Percentiles rank a stretch among this genome's conserved stretches.
phyloP scores from a whole-genome alignment of 2,888 invertebrate species.

The Xestia xanthographa region DNA sequence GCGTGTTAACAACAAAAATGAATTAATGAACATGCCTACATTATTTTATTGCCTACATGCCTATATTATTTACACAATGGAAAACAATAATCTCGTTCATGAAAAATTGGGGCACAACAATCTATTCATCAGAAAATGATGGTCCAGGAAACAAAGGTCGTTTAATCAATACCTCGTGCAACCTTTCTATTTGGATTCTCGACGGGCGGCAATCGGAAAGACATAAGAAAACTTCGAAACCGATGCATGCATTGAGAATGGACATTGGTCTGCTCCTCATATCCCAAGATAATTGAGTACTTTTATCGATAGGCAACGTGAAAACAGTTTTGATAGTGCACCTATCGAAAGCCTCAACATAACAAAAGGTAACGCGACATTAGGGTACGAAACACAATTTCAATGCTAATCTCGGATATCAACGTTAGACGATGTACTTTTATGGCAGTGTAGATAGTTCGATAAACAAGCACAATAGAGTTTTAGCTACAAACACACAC shows the following conservation, averaged over 20 bases:
- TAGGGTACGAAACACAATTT: conserved; percentile 6
- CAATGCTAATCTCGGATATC: conserved; percentile 19
- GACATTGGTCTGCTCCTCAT: background rate
- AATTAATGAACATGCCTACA: background rate
- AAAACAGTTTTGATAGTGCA: background rate
- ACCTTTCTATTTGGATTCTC: conserved; percentile 7
- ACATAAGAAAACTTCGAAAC: conserved; percentile 18
- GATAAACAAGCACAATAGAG: conserved; percentile 10
- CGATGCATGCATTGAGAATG: conserved; percentile 13
- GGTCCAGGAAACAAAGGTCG: conserved; percentile 35
- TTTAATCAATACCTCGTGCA: conserved; percentile 43
- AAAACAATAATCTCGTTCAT: conserved; percentile 25
- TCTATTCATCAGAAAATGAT: conserved; percentile 32
- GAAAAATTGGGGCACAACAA: conserved; percentile 21
- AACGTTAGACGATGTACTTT: conserved; percentile 2
- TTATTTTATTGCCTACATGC: no score
- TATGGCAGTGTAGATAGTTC: background rate
- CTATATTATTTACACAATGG: conserved; percentile 18
- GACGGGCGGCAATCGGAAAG: conserved; percentile 36
- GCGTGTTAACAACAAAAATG: no score
- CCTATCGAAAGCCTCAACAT: background rate
- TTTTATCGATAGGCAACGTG: background rate
- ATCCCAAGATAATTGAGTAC: background rate
- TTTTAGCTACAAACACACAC: background rate
- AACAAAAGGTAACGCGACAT: background rate